A percentile compares a stretch with the other conserved stretches of the same genome.
Conservation (phyloP, 2,113 vertebrate species). For the Menura novaehollandiae region DNA sequence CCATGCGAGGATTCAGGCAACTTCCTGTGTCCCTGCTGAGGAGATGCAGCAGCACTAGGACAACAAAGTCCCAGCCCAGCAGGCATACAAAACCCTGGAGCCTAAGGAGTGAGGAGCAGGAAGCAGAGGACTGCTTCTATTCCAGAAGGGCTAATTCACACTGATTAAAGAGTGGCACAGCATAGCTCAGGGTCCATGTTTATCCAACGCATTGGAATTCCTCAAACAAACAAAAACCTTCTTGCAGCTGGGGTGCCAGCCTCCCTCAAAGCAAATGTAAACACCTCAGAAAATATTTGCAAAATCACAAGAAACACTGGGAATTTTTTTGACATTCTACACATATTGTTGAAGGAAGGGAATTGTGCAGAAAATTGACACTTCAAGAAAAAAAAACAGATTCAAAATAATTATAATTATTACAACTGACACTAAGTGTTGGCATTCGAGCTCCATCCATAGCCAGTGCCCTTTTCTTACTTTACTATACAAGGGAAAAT, state of each 20-base stretch:
- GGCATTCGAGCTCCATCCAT: background rate
- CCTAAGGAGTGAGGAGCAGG: background rate
- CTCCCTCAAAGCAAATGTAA: background rate
- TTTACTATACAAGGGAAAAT: background rate
- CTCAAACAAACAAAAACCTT: background rate
- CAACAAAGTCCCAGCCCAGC: background rate
- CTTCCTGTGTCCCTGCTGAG: background rate
- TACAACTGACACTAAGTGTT: background rate
- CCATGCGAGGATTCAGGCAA: accelerated
- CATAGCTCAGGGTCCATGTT: background rate
- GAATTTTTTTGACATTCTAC: background rate
- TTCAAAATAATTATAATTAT: background rate
- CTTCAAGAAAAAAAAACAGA: background rate
- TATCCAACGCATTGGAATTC: background rate
- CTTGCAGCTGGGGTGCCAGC: background rate
- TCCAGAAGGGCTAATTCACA: background rate
- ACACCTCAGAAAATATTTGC: background rate
- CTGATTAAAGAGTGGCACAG: background rate
- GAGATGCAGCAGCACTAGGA: background rate
- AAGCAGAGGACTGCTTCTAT: background rate
- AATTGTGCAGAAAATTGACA: background rate
- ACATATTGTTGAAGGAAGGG: background rate
- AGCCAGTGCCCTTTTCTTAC: background rate
- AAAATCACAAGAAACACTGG: background rate
- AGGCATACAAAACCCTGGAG: background rate